Base-by-base conservation (phyloP, 2,113 vertebrate genomes). In the Saguinus imperator region DNA sequence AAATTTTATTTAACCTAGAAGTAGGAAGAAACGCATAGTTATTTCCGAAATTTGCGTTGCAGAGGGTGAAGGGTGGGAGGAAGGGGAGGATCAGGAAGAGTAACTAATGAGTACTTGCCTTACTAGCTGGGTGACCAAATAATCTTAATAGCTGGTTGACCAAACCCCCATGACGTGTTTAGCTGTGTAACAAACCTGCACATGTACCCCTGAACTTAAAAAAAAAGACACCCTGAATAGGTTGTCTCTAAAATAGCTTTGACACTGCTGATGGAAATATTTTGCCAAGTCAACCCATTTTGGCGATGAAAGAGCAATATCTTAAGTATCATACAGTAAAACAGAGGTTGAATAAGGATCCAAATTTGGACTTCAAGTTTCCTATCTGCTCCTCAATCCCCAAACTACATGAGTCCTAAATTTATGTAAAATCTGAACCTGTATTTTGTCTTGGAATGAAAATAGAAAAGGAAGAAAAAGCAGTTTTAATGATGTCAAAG, bases 371-470 rank as follows among this genome's bases (percentile, higher is more conserved):
- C 52, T 94, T 58, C 92, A 55, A 84, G 35, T 92, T 96, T 92
- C 23, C 93, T 91, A 91, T 97, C 82, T 98, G 93, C 61, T 97
- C 3, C 50, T 79, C 88, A 97, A 89, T 97, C 84, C 58, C 81
- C 79, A 96, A 57, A 75, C 32, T 95, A 97, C 88, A 52, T 50
- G 43, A 91, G 45, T 86, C 68, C 79, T 91, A 95, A 95, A 91
- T 94, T 97, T 97, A 75, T 91, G 48, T 96, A 61, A 14, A 79
- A 89, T 95, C 32, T 88, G 55, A 97, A 92, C 18, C 55, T 96
- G 58, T 97, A 85, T 89, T 97, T 97, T 45, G 58, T 85, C 57
- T 92, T 95, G 29, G 37, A 83, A 89, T 85, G 90, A 94, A 97
- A 94, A 94, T 91, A 87, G 81, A 58, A 77, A 94, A 84, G 18